phyloP scores from a whole-genome alignment of 2,113 vertebrate genomes.

The Poeciliopsis occidentalis region DNA sequence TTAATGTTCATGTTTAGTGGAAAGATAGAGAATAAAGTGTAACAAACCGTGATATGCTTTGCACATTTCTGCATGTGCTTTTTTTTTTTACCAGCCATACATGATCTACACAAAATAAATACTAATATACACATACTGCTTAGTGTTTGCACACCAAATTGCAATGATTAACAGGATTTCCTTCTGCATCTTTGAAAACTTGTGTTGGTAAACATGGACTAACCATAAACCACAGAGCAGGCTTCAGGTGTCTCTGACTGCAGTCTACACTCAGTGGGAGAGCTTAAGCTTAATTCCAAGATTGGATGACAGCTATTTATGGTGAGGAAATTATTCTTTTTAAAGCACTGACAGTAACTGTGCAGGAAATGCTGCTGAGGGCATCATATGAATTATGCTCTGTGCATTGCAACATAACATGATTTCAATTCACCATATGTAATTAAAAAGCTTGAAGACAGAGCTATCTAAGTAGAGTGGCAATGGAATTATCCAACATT shows the following conservation, averaged over 20 bases:
- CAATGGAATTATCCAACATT: slow-evolving; percentile 15
- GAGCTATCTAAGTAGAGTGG: background rate
- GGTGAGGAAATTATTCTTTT: slow-evolving; percentile 24
- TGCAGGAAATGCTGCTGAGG: slow-evolving; percentile 5
- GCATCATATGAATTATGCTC: slow-evolving; percentile 18
- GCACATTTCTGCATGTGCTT: background rate
- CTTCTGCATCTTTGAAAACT: slow-evolving; percentile 4
- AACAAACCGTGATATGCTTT: slow-evolving; percentile 2
- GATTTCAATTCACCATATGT: background rate
- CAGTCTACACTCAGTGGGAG: slow-evolving; percentile 53
- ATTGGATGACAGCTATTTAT: slow-evolving; percentile 44
- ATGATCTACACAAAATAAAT: background rate
- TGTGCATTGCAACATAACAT: slow-evolving; percentile 6
- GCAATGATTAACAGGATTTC: background rate
- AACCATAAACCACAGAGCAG: slow-evolving; percentile 36
- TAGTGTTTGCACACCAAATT: slow-evolving; percentile 10
- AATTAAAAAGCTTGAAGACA: slow-evolving; percentile 12
- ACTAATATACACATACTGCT: slow-evolving; percentile 5
- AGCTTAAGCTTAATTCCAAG: slow-evolving; percentile 43
- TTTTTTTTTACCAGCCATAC: slow-evolving; percentile 13
- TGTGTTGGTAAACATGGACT: slow-evolving; percentile 24
- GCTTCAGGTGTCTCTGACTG: slow-evolving; percentile 38
- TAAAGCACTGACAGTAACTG: slow-evolving; percentile 10
- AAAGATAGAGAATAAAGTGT: background rate
- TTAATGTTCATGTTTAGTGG: slow-evolving; percentile 17